These are phyloP conservation scores for Drosophila melanogaster DNA, from an alignment of 1,140 invertebrate species.

Conservation along the genomic window DNA sequence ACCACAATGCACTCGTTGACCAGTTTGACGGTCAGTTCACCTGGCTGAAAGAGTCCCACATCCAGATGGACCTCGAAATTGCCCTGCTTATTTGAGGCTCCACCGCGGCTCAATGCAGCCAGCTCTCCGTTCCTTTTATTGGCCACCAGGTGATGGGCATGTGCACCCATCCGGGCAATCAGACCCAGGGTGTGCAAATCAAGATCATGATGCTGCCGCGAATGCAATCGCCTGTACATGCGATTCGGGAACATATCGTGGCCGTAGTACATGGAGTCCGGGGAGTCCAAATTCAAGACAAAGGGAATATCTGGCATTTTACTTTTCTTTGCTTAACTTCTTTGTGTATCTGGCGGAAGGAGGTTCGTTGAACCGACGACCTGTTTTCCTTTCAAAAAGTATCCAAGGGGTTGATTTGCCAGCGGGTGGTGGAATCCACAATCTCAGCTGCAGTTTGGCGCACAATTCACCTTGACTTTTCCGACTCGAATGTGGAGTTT, in stretches of 20 bases:
- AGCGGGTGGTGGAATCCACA: conserved; percentile 8
- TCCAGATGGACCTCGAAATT: conserved; percentile 87
- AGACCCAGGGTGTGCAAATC: conserved; percentile 74
- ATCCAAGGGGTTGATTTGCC: conserved; percentile 49
- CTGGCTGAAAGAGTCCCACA: conserved; percentile 89
- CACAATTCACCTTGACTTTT: conserved; percentile 51
- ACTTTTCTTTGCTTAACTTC: background rate
- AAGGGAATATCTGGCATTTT: conserved; percentile 79
- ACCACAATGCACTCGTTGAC: conserved; percentile 88
- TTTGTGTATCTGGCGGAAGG: conserved; percentile 64
- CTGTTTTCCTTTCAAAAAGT: conserved; percentile 41
- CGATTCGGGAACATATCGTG: conserved; percentile 80
- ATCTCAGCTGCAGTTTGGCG: background rate
- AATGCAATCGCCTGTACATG: conserved; percentile 65
- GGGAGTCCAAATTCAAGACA: conserved; percentile 70
- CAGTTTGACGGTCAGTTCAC: conserved; percentile 91
- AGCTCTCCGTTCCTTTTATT: conserved; percentile 59
- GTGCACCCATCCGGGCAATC: conserved; percentile 72
- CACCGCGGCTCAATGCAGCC: conserved; percentile 48
- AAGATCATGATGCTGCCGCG: conserved; percentile 66
- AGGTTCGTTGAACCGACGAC: conserved; percentile 71
- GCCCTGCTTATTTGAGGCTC: conserved; percentile 44
- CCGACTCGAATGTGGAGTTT: conserved; percentile 64
- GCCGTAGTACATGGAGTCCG: conserved; percentile 77
- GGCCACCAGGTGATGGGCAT: conserved; percentile 71